These are phyloP conservation scores for Hippocampus abdominalis DNA, from an alignment of 2,113 vertebrate genomes.

Conservation along the genomic window DNA sequence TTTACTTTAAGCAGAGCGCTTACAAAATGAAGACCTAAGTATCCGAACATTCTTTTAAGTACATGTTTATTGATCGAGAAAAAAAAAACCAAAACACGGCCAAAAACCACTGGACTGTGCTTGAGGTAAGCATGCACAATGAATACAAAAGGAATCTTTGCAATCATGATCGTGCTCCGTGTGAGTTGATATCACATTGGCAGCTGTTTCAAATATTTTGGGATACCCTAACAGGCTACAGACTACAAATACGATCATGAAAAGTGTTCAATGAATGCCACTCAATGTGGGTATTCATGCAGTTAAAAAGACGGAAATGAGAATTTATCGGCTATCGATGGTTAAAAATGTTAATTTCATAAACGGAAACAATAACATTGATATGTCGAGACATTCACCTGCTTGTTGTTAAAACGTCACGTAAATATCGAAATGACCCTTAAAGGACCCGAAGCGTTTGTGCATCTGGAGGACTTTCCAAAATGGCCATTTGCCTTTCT, in stretches of 20 bases:
- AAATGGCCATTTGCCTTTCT: neutral
- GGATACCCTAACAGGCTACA: neutral
- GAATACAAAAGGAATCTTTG: neutral
- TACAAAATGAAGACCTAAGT: neutral
- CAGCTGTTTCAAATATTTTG: neutral
- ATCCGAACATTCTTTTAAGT: neutral
- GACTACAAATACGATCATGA: neutral
- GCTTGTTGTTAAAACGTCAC: neutral
- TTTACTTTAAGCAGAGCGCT: neutral
- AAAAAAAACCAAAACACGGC: too few relatives aligned
- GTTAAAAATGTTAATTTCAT: too few relatives aligned
- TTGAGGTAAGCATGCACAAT: neutral
- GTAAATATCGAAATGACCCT: neutral
- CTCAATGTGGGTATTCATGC: neutral
- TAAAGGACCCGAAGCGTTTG: neutral
- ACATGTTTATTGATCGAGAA: neutral
- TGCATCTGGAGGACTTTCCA: slow-evolving; percentile 1
- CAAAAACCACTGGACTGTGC: neutral
- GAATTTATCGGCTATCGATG: too few relatives aligned
- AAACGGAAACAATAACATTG: neutral
- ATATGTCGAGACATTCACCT: neutral
- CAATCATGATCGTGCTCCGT: neutral
- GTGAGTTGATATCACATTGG: neutral
- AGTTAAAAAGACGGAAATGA: neutral
- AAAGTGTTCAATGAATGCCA: neutral